These are phyloP conservation scores for Drosophila cracens DNA, from an alignment of 2,888 invertebrate species.

Conservation along the genomic window DNA sequence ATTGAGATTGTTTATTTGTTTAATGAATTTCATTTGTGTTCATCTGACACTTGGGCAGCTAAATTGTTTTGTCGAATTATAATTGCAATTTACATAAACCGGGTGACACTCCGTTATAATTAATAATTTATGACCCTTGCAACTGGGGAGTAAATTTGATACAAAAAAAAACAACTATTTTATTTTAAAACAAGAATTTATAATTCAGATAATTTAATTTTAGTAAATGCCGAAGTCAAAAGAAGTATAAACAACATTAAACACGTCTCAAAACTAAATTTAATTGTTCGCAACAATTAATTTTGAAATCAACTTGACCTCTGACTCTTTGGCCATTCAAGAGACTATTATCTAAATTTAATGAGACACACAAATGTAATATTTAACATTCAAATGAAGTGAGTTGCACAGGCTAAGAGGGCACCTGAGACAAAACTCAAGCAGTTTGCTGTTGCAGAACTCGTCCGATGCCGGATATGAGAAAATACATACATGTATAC, in stretches of 20 bases:
- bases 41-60: constrained; percentile 49
- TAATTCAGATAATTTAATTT: background rate
- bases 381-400: constrained; percentile 31
- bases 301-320: constrained; percentile 11
- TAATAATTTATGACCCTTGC: background rate
- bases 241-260: background rate
- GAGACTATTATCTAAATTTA: constrained; percentile 13
- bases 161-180: background rate
- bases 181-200: background rate
- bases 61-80: constrained; percentile 34
- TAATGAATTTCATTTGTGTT: constrained; percentile 46
- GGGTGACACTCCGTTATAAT: constrained; percentile 3
- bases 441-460: constrained; percentile 15
- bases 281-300: constrained; percentile 21
- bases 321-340: constrained; percentile 9
- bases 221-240: background rate
- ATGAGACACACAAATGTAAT: constrained; percentile 14
- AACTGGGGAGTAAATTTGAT: background rate
- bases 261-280: background rate
- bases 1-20: constrained; percentile 36
- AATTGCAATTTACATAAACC: constrained; percentile 39
- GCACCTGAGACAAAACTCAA: constrained; percentile 23
- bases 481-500: constrained; percentile 10
- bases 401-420: constrained; percentile 12
- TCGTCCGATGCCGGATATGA: constrained; percentile 51